phyloP scores from a whole-genome alignment of 2,888 invertebrate genomes.

The Drosophila parthenogenetica region DNA sequence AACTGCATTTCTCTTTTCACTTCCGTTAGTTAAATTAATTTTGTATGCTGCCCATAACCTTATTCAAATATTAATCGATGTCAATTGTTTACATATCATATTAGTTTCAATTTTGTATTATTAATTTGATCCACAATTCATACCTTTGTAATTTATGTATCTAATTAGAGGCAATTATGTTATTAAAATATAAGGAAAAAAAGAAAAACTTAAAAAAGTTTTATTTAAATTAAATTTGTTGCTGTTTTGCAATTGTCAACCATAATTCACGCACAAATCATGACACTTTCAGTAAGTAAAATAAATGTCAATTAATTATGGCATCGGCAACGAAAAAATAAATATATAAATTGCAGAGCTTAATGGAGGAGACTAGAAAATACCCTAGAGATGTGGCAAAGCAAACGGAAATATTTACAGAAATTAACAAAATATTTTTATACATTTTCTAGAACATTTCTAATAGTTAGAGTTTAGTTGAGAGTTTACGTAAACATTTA shows the following conservation, averaged over 20 bases:
- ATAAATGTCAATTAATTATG: slow-evolving; percentile 74
- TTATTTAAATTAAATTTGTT: slow-evolving; percentile 30
- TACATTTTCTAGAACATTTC: too few relatives aligned
- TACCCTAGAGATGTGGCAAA: slow-evolving; percentile 2
- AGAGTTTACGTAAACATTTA: too few relatives aligned
- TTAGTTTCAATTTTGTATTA: slow-evolving; percentile 5
- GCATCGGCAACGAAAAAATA: slow-evolving; percentile 40
- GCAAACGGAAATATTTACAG: too few relatives aligned
- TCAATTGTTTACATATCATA: slow-evolving; percentile 8
- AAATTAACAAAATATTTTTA: too few relatives aligned
- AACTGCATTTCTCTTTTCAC: too few relatives aligned
- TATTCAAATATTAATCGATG: slow-evolving; percentile 26
- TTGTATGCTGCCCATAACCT: background rate
- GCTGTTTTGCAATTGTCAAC: slow-evolving; percentile 30
- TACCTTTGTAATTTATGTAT: slow-evolving; percentile 53
- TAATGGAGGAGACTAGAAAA: background rate
- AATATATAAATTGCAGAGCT: background rate
- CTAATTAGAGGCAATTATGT: slow-evolving; percentile 76
- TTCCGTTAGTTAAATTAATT: too few relatives aligned
- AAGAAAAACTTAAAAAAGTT: slow-evolving; percentile 3
- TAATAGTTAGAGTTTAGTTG: too few relatives aligned
- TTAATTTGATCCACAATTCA: slow-evolving; percentile 26
- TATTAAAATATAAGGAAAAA: slow-evolving; percentile 58
- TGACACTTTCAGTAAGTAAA: slow-evolving; percentile 35
- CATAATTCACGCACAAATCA: slow-evolving; percentile 52